Conservation (phyloP, 2,113 vertebrate species). For the Notothenia rossii region DNA sequence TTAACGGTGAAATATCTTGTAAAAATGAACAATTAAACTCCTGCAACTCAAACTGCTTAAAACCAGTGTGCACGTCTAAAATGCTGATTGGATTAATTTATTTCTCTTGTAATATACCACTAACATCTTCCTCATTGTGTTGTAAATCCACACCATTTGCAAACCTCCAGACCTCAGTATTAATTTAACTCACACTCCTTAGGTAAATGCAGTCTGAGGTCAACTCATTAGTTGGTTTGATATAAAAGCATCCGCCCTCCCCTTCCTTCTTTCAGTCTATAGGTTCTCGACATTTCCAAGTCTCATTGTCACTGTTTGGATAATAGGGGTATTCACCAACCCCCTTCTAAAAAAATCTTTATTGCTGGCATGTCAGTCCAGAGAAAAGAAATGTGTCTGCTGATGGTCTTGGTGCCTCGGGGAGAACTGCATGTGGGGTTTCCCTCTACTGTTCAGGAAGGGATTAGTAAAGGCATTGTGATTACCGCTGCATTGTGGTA, state of each 20-base stretch:
- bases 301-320: constrained; percentile 53
- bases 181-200: not conserved
- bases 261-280: constrained; percentile 2
- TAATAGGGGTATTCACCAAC: constrained; percentile 39
- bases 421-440: constrained; percentile 56
- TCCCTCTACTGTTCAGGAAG: constrained; percentile 63
- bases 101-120: not conserved
- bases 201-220: not conserved
- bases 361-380: constrained; percentile 33
- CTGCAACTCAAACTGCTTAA: not conserved
- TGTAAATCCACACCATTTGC: not conserved
- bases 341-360: not conserved
- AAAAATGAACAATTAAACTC: not conserved
- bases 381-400: constrained; percentile 45
- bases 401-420: constrained; percentile 45
- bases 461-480: constrained; percentile 74
- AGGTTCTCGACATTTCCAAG: constrained; percentile 44
- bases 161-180: not conserved
- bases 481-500: constrained; percentile 66
- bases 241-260: constrained; percentile 9
- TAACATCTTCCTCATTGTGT: not conserved
- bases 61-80: not conserved
- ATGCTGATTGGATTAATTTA: not conserved
- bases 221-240: constrained; percentile 27
- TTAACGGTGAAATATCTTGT: not conserved